These are phyloP conservation scores for Hesperia comma DNA, from an alignment of 2,888 invertebrate species.

Conservation along the genomic window DNA sequence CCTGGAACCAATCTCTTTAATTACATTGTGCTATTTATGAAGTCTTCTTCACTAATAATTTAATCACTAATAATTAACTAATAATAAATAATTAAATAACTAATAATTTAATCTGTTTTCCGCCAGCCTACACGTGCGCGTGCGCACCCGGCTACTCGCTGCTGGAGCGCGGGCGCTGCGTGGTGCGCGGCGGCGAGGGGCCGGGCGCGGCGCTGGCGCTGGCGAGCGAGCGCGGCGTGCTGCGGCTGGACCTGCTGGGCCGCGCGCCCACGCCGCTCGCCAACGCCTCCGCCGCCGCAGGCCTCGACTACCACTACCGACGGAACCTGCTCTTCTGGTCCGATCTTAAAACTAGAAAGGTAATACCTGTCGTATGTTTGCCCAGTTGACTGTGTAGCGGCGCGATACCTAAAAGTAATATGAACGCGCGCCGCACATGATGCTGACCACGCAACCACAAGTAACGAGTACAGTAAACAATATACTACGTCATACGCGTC, in stretches of 20 bases:
- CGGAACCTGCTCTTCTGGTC: conserved; percentile 94
- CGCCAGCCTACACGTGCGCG: conserved; percentile 89
- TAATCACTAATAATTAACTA: no score
- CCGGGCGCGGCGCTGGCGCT: conserved; percentile 76
- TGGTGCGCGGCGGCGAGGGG: conserved; percentile 84
- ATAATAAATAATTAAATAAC: no score
- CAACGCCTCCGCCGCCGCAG: conserved; percentile 93
- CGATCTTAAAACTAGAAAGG: conserved; percentile 93
- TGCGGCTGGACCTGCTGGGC: conserved; percentile 89
- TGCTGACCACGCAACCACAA: no score
- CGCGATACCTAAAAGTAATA: no score
- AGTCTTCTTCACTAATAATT: no score
- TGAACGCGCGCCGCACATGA: no score
- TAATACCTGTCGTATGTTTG: conserved; percentile 53
- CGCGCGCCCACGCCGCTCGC: conserved; percentile 87
- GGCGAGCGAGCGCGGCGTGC: conserved; percentile 83
- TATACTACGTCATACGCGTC: no score
- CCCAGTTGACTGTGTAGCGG: no score
- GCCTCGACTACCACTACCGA: conserved; percentile 92
- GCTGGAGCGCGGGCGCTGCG: conserved; percentile 85
- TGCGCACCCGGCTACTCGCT: conserved; percentile 92
- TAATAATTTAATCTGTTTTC: conserved; percentile 21
- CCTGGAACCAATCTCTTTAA: no score
- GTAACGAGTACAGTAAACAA: no score
- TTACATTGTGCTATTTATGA: no score